Evolutionary conservation across 2,888 invertebrate species (phyloP), one percentile per base, ranked within the genome.

Genomic region (Tinea trinotella): DNA sequence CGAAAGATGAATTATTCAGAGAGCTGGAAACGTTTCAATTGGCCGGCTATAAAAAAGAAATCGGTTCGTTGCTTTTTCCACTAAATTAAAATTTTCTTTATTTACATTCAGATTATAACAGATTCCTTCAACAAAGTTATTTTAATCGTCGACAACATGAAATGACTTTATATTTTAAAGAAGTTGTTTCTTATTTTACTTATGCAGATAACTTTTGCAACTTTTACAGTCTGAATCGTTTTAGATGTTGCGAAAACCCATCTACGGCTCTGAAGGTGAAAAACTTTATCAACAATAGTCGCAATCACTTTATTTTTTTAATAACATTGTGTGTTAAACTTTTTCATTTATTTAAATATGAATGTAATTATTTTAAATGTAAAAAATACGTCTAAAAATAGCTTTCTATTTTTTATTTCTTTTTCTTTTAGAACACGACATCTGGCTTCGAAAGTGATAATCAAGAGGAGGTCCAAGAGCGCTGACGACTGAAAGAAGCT

Each of bases 21-120:
- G 83, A 82, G 74, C 84, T 85, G 84, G 85, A 85, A 84, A 84
- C 82, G 83, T 83, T 84, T 85, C 84, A 84, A 85, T 85, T 85
- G 85, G 84, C 84, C 78, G 79, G 81, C 83, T 84, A 82, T 80
- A 82, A 84, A 85, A 85, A 85, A 81, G 74, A 69, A 75, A 79
- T 81, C 78, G 84, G 81, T 84, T 84, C 84, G 80, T 82, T 84
- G 82, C 78, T 77, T 79, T 78, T 79, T 78, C 76, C 76, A 82
- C 80, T 82, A 83, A 84, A 82, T 83, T 80, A 83, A 83, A 78
- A 67, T 71, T 72, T 72, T 81, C 74, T 80, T 82, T 79, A 80
- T 78, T 79, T 80, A 74, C 71, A 53, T 53, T 50, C 30, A 7
- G 30, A 30, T 30, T 30, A 30, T 30, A 20, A 20, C 50, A 50